phyloP scores from a whole-genome alignment of 2,113 vertebrate genomes.

The Abramis brama region DNA sequence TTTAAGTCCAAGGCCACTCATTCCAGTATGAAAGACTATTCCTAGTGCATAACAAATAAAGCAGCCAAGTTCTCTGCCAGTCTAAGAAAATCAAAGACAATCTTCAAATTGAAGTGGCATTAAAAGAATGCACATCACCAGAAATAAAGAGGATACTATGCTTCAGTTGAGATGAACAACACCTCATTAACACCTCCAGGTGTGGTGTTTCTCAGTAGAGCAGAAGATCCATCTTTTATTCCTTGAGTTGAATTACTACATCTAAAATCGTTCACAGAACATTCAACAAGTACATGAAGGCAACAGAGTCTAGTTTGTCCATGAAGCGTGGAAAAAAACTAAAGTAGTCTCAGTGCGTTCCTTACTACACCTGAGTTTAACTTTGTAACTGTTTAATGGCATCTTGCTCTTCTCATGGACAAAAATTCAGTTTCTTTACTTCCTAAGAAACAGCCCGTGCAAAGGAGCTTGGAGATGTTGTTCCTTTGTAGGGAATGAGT shows the following conservation, averaged over 20 bases:
- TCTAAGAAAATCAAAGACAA: constrained; percentile 63
- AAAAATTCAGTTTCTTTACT: background rate
- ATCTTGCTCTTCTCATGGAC: constrained; percentile 17
- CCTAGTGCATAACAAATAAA: constrained; percentile 70
- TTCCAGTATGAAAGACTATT: constrained; percentile 65
- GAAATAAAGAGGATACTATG: constrained; percentile 44
- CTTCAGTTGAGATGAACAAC: constrained; percentile 45
- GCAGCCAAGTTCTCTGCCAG: constrained; percentile 41
- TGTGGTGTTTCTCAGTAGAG: constrained; percentile 44
- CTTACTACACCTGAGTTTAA: constrained; percentile 75
- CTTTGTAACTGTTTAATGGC: constrained; percentile 43
- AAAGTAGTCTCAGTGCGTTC: constrained; percentile 64
- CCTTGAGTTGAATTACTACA: constrained; percentile 45
- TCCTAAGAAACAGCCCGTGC: background rate
- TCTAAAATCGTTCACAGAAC: constrained; percentile 68
- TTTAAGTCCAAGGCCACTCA: constrained; percentile 72
- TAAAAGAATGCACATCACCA: constrained; percentile 63
- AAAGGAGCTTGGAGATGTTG: constrained; percentile 16
- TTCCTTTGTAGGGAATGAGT: constrained; percentile 20
- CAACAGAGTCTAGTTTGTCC: constrained; percentile 57
- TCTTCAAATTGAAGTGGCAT: constrained; percentile 65
- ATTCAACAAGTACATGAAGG: constrained; percentile 69
- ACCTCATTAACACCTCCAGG: constrained; percentile 28
- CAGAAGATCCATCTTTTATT: constrained; percentile 46
- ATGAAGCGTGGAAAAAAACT: constrained; percentile 46